Conservation (phyloP, 2,888 invertebrate species). For the Brachyptera risi region DNA sequence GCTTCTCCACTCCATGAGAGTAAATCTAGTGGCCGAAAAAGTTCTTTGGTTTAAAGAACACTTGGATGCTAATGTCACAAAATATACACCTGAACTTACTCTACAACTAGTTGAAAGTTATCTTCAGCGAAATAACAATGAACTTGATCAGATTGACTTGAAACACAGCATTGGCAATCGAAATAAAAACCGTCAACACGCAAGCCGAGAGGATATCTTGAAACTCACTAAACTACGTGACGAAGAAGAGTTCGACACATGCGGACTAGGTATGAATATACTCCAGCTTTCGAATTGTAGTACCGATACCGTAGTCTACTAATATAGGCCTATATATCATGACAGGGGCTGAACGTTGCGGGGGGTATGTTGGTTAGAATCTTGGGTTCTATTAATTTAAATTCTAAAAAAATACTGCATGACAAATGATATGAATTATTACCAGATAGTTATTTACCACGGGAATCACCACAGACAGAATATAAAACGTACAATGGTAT, state of each 20-base stretch:
- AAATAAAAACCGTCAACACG: slow-evolving; percentile 67
- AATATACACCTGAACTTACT: slow-evolving; percentile 58
- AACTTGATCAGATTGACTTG: slow-evolving; percentile 70
- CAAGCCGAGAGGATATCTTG: slow-evolving; percentile 72
- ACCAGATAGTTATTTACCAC: no score
- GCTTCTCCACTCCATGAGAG: slow-evolving; percentile 63
- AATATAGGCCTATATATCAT: no score
- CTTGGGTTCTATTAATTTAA: no score
- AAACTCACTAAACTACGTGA: slow-evolving; percentile 72
- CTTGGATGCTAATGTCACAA: slow-evolving; percentile 52
- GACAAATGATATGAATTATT: no score
- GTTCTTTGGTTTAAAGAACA: slow-evolving; percentile 72
- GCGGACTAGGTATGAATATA: slow-evolving; percentile 68
- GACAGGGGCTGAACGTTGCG: no score
- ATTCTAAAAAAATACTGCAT: no score
- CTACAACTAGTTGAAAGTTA: slow-evolving; percentile 58
- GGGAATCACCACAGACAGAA: no score
- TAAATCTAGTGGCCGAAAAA: slow-evolving; percentile 71
- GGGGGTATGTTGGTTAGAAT: no score
- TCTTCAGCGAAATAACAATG: slow-evolving; percentile 65
- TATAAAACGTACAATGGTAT: no score
- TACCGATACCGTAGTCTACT: no score
- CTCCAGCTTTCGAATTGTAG: no score
- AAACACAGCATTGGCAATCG: slow-evolving; percentile 75
- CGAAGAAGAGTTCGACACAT: slow-evolving; percentile 65